phyloP scores from a whole-genome alignment of 2,888 invertebrate genomes.

The Acanthosepion lycidas region DNA sequence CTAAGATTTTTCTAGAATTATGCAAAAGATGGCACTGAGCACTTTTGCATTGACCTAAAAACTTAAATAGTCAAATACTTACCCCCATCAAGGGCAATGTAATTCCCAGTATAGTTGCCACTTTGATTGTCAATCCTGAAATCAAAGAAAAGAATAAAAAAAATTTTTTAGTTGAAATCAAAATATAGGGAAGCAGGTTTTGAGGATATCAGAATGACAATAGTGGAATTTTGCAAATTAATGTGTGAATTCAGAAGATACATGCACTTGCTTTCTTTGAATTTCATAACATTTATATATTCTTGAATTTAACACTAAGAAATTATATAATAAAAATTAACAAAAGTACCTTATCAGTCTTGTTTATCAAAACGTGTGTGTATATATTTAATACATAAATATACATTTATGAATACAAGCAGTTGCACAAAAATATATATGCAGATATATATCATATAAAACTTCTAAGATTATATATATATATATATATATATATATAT shows the following conservation, averaged over 20 bases:
- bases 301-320: no score
- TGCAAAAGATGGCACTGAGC: background rate
- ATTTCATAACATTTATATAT: no score
- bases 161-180: no score
- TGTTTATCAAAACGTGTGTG: no score
- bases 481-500: background rate
- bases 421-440: background rate
- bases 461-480: background rate
- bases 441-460: background rate
- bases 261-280: no score
- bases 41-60: background rate
- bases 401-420: no score
- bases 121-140: conserved; percentile 33
- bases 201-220: no score
- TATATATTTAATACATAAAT: background rate
- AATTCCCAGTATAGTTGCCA: background rate
- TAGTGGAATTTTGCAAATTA: no score
- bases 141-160: background rate
- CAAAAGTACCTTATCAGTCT: no score
- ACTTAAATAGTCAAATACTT: background rate
- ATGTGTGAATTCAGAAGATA: no score
- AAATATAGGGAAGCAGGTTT: no score
- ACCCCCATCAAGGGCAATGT: conserved; percentile 33
- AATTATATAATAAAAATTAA: no score
- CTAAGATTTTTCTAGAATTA: background rate